Conservation (phyloP, 1,140 invertebrate genomes). For the Araneus ventricosus region DNA sequence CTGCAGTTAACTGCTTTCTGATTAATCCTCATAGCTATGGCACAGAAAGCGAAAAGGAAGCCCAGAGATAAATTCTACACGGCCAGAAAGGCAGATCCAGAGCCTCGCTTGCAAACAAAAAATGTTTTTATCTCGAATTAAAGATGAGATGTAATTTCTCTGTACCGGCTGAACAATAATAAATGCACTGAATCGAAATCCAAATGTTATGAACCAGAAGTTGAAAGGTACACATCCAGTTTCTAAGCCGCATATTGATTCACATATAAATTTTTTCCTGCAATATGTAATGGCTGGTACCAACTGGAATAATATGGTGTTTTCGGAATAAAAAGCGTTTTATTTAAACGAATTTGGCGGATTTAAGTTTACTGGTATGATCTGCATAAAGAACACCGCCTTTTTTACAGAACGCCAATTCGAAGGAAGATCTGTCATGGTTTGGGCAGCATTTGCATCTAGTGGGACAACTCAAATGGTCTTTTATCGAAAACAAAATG, state of each 20-base stretch:
- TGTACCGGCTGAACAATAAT: neutral
- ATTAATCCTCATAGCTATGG: neutral
- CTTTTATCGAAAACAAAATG: conserved; percentile 24
- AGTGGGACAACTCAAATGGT: neutral
- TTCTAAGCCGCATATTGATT: neutral
- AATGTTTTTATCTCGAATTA: neutral
- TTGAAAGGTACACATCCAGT: neutral
- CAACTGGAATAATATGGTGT: neutral
- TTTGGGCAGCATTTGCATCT: neutral
- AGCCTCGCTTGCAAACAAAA: neutral
- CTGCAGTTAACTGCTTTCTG: neutral
- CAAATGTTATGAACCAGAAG: neutral
- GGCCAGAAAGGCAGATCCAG: neutral
- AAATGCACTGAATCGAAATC: neutral
- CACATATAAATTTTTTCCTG: too few relatives aligned
- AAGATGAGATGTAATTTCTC: neutral
- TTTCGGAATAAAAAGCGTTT: neutral
- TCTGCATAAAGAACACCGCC: neutral
- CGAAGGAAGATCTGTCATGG: neutral
- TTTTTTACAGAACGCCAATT: neutral
- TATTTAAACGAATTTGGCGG: neutral
- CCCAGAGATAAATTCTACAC: neutral
- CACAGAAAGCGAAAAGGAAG: neutral
- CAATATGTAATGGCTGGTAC: neutral
- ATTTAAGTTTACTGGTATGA: neutral